These are phyloP conservation scores for Tipula vernalis DNA, from an alignment of 2,888 invertebrate genomes.

Conservation along the genomic window DNA sequence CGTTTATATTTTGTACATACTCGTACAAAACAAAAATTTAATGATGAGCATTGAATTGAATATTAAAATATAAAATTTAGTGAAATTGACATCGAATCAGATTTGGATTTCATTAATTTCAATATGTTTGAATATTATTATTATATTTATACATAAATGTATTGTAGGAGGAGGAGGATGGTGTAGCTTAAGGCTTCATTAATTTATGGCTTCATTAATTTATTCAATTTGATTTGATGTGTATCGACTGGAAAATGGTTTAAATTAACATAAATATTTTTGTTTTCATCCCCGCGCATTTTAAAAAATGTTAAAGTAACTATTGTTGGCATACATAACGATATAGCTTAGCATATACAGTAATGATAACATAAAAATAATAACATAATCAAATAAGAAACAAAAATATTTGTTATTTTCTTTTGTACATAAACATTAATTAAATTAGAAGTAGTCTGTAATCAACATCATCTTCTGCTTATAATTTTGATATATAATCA, in stretches of 20 bases:
- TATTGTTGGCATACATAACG: neutral
- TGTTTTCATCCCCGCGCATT: neutral
- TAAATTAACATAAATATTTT: neutral
- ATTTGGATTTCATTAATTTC: neutral
- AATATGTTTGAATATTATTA: neutral
- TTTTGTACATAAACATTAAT: neutral
- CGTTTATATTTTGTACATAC: neutral
- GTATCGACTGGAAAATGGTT: neutral
- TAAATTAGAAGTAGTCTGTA: neutral
- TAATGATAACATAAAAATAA: neutral
- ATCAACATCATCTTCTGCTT: neutral
- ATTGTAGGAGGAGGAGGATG: too few relatives aligned
- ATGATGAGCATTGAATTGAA: neutral
- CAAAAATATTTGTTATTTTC: neutral
- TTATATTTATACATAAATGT: too few relatives aligned
- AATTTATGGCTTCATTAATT: neutral
- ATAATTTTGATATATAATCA: neutral
- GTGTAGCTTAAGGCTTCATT: neutral
- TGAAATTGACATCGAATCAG: neutral
- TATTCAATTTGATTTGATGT: neutral
- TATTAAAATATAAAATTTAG: neutral
- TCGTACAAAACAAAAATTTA: neutral
- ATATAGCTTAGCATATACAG: neutral
- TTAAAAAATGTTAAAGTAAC: too few relatives aligned
- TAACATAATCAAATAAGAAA: neutral